Percentiles rank a stretch among this genome's conserved stretches.
phyloP scores from a whole-genome alignment of 2,888 invertebrate genomes.

The Nomada flava region DNA sequence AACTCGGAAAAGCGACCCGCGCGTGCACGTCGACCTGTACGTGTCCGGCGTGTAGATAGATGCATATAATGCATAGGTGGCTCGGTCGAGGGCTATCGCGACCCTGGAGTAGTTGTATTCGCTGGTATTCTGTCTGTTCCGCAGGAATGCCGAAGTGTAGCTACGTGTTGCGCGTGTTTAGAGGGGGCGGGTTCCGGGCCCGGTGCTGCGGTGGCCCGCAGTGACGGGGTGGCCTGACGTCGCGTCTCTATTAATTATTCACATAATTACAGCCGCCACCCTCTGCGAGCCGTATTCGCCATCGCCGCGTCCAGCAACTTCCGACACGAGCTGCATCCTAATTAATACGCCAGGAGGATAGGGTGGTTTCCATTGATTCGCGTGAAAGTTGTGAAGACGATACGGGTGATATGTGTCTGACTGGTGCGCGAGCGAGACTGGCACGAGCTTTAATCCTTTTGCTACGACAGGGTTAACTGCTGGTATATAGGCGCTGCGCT shows the following conservation, averaged over 20 bases:
- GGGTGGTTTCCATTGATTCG: neutral
- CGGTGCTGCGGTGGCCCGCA: slow-evolving; percentile 83
- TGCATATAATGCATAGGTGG: slow-evolving; percentile 23
- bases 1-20: neutral
- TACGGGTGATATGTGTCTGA: neutral
- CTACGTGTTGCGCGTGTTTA: slow-evolving; percentile 61
- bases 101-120: slow-evolving; percentile 21
- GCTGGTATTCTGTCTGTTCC: slow-evolving; percentile 41
- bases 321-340: slow-evolving; percentile 7
- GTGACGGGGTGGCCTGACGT: slow-evolving; percentile 84
- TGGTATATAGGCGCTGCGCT: too few species aligned
- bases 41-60: slow-evolving; percentile 32
- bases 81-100: slow-evolving; percentile 40
- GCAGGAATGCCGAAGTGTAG: slow-evolving; percentile 48
- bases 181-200: slow-evolving; percentile 81
- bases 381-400: neutral
- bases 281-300: slow-evolving; percentile 57
- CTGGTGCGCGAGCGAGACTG: too few species aligned
- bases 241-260: slow-evolving; percentile 80
- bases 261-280: slow-evolving; percentile 76
- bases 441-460: too few species aligned
- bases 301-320: slow-evolving; percentile 31
- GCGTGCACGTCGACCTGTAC: slow-evolving; percentile 5
- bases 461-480: too few species aligned
- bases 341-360: neutral